Evolutionary conservation across 2,888 invertebrate species (phyloP).

Genomic region (Sarcophaga carnaria): DNA sequence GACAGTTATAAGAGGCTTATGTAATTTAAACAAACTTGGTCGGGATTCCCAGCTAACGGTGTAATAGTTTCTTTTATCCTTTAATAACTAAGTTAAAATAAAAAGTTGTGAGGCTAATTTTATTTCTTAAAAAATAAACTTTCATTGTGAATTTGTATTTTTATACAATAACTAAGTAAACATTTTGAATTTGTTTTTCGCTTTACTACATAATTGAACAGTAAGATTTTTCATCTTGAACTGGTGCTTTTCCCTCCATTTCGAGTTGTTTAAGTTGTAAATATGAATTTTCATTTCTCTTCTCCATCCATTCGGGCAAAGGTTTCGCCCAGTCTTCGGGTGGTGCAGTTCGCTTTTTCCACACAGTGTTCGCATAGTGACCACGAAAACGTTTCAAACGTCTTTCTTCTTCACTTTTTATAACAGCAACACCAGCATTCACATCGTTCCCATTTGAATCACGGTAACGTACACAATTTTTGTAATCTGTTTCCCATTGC

Average conservation of each 20-base stretch:
- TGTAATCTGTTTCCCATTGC: constrained; percentile 90
- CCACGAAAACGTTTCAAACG: constrained; percentile 85
- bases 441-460: constrained; percentile 83
- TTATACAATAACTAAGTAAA: constrained; percentile 24
- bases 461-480: constrained; percentile 88
- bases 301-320: constrained; percentile 88
- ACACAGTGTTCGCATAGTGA: constrained; percentile 89
- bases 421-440: constrained; percentile 85
- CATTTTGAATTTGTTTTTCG: background rate
- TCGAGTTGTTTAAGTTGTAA: constrained; percentile 86
- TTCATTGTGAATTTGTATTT: constrained; percentile 14
- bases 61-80: constrained; percentile 1
- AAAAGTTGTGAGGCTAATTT: background rate
- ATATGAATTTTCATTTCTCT: constrained; percentile 86
- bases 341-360: constrained; percentile 89
- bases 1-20: constrained; percentile 25
- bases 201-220: constrained; percentile 77
- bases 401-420: constrained; percentile 88
- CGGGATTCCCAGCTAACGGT: too few species aligned
- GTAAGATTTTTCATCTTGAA: constrained; percentile 71
- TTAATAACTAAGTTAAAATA: background rate
- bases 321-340: constrained; percentile 92
- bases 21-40: background rate
- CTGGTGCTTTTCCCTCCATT: constrained; percentile 81
- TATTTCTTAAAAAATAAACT: constrained; percentile 12